Evolutionary conservation across 2,888 invertebrate genomes (phyloP).

Genomic region (Tipula unca): DNA sequence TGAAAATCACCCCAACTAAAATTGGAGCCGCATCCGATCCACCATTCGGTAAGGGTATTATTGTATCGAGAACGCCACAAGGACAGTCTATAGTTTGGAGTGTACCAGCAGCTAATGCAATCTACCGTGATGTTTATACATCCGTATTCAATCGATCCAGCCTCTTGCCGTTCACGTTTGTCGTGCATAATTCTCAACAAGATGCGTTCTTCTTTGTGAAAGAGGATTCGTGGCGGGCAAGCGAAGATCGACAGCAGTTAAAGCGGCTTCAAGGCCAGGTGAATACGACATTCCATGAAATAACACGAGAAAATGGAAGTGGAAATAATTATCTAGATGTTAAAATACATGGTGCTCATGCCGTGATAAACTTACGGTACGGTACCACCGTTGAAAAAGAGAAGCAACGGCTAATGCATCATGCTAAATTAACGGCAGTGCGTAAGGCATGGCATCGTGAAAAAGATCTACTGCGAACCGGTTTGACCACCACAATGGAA

Average conservation of each 20-base stretch:
- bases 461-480: slow-evolving; percentile 71
- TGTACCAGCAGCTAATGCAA: slow-evolving; percentile 82
- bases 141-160: slow-evolving; percentile 86
- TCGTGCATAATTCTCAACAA: slow-evolving; percentile 80
- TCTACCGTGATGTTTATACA: slow-evolving; percentile 85
- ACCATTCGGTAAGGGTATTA: slow-evolving; percentile 78
- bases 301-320: slow-evolving; percentile 57
- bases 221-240: slow-evolving; percentile 82
- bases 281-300: slow-evolving; percentile 85
- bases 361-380: slow-evolving; percentile 88
- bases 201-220: slow-evolving; percentile 92
- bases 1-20: slow-evolving; percentile 63
- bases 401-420: slow-evolving; percentile 78
- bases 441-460: slow-evolving; percentile 91
- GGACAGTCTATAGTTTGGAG: slow-evolving; percentile 76
- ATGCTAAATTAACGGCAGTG: slow-evolving; percentile 79
- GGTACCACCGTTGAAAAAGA: slow-evolving; percentile 88
- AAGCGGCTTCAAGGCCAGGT: slow-evolving; percentile 84
- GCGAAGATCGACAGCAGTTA: slow-evolving; percentile 79
- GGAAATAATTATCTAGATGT: slow-evolving; percentile 74
- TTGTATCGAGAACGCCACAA: slow-evolving; percentile 70
- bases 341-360: slow-evolving; percentile 83
- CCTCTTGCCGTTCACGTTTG: slow-evolving; percentile 77
- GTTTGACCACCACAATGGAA: slow-evolving; percentile 66
- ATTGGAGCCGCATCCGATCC: slow-evolving; percentile 80